Conservation (phyloP, 2,888 invertebrate genomes). For the Listrodromus nycthemerus region DNA sequence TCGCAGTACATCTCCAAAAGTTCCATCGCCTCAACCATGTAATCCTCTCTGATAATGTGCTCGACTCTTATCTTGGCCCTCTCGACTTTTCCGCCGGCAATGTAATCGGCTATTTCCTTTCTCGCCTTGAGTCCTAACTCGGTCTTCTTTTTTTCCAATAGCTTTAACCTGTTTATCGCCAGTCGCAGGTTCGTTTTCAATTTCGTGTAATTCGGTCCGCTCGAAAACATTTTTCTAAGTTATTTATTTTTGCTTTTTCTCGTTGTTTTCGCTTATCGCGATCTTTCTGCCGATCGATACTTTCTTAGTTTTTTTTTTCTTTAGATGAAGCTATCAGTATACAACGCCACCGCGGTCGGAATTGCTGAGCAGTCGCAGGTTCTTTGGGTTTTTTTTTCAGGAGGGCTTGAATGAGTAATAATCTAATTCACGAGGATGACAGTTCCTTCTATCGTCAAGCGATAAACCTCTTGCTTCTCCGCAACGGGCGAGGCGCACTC, state of each 20-base stretch:
- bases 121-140: constrained; percentile 98
- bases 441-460: constrained; percentile 40
- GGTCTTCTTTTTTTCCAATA: constrained; percentile 98
- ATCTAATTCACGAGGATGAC: constrained; percentile 55
- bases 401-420: constrained; percentile 53
- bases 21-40: constrained; percentile 99
- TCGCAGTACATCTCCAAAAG: constrained; percentile 99
- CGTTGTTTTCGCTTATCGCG: background rate
- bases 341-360: background rate
- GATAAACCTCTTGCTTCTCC: background rate
- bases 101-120: constrained; percentile 98
- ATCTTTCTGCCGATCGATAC: background rate
- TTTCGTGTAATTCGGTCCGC: constrained; percentile 97
- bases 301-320: background rate
- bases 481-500: background rate
- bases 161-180: constrained; percentile 96
- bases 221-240: constrained; percentile 91
- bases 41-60: constrained; percentile 99
- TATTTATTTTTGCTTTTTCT: background rate
- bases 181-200: constrained; percentile 98
- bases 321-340: background rate
- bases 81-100: constrained; percentile 93
- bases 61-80: constrained; percentile 98
- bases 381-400: constrained; percentile 20
- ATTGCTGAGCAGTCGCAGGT: background rate